Percentiles rank a stretch among this genome's conserved stretches.
These are phyloP conservation scores for Rissa tridactyla DNA, from an alignment of 2,113 vertebrate species.

Conservation along the genomic window DNA sequence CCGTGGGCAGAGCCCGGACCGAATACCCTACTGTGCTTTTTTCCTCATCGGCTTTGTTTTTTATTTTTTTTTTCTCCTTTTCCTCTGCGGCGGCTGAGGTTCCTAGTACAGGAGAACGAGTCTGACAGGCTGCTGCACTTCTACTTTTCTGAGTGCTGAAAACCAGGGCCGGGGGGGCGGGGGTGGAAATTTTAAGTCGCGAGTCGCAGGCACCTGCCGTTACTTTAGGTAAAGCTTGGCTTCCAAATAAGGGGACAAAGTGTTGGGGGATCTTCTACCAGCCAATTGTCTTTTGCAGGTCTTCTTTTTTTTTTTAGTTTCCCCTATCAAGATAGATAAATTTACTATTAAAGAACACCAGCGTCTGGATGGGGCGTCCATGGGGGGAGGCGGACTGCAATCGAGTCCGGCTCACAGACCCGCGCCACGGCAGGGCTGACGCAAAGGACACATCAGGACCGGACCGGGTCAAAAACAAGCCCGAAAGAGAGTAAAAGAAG, in stretches of 20 bases:
- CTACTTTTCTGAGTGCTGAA: conserved; percentile 23
- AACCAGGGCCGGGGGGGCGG: neutral
- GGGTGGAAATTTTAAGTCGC: conserved; percentile 18
- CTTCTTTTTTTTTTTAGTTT: neutral
- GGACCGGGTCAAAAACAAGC: conserved; percentile 60
- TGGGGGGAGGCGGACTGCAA: neutral
- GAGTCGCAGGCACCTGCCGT: conserved; percentile 44
- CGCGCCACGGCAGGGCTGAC: conserved; percentile 21
- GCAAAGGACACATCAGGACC: conserved; percentile 42
- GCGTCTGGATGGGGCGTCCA: conserved; percentile 36
- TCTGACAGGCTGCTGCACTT: conserved; percentile 47
- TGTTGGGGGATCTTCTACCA: conserved; percentile 55
- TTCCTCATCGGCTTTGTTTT: conserved; percentile 17
- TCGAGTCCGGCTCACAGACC: conserved; percentile 48
- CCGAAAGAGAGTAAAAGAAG: conserved; percentile 13
- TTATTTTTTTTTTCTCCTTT: neutral
- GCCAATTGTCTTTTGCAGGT: conserved; percentile 37
- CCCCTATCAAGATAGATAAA: conserved; percentile 36
- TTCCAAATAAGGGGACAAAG: conserved; percentile 37
- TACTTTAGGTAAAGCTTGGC: conserved; percentile 52
- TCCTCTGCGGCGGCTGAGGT: conserved; percentile 57
- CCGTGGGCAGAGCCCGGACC: conserved; percentile 24
- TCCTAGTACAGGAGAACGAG: conserved; percentile 48
- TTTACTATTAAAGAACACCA: conserved; percentile 51
- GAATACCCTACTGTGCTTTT: conserved; percentile 69